Evolutionary conservation across 2,888 invertebrate genomes (phyloP), one percentile per base, ranked within the genome.

Genomic region (Cheilosia vulpina): DNA sequence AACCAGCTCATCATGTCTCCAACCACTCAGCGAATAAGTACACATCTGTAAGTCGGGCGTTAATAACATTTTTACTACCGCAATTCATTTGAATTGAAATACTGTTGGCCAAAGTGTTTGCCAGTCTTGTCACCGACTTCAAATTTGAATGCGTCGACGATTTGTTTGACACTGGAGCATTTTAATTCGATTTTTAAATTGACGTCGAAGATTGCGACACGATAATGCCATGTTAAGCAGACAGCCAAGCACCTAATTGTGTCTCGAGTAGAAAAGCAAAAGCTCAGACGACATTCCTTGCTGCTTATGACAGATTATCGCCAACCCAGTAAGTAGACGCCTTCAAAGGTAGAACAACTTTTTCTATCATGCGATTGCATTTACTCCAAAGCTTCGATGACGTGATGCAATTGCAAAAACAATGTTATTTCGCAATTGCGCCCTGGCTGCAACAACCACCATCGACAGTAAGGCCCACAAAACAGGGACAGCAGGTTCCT

Each of bases 401-500:
- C 60, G 65, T 75, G 75, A 75, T 80, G 80, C 80, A 84, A 66
- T 71, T 52, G 31, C 13, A 52, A 21, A 38, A 43, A 45, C 68
- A 68, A 71, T 65, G 34, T 9, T 75, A 47, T 13, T 75, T 47
- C 76, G 84, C 84, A 80, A 65, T 62, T 84, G 84, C 84, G 84
- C 80, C 60, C 75, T 84, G 50, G 19, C 60, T 62, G 71, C 84
- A 75, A 21, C n/a, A 34, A 34, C 24, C 60, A 17, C 17, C n/a
- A 62, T 15, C 69, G 6, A 78, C 84, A 83, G 73, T 80, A 43
- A 17, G 4, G 63, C 19, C 84, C n/a, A 9, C 38, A 65, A 24
- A 84, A 80, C 45, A 17, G 1, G 24, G 50, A 31, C 2, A 43
- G 34, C 7, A 3, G 15, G 43, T 31, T 34, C 15, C 21, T 57